phyloP scores from a whole-genome alignment of 1,140 invertebrate species.

The Cydia pomonella region DNA sequence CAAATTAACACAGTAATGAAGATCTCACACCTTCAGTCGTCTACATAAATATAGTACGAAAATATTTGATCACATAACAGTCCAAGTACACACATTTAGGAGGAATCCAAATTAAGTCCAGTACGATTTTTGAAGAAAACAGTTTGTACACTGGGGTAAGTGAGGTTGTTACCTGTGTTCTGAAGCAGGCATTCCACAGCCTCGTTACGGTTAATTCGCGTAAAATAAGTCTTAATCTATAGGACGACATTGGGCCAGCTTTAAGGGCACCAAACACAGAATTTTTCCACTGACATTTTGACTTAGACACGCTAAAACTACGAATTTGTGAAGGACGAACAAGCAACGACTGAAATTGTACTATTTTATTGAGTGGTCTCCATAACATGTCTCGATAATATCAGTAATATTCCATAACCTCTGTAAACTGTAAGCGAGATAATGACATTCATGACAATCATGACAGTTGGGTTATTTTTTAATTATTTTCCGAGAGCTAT shows the following conservation, averaged over 20 bases:
- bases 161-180: slow-evolving; percentile 41
- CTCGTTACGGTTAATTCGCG: slow-evolving; percentile 55
- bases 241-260: slow-evolving; percentile 33
- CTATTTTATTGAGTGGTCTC: slow-evolving; percentile 53
- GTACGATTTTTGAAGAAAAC: not conserved
- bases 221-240: slow-evolving; percentile 45
- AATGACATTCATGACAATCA: slow-evolving; percentile 24
- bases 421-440: slow-evolving; percentile 32
- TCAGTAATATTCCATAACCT: slow-evolving; percentile 52
- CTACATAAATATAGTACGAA: not conserved
- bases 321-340: slow-evolving; percentile 40
- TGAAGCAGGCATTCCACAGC: slow-evolving; percentile 64
- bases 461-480: slow-evolving; percentile 25
- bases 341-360: slow-evolving; percentile 38
- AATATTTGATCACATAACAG: not conserved
- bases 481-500: not conserved
- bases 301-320: slow-evolving; percentile 37
- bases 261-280: slow-evolving; percentile 37
- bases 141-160: not conserved
- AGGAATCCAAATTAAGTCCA: not conserved
- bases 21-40: not conserved
- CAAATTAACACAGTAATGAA: not conserved
- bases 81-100: not conserved
- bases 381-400: slow-evolving; percentile 57
- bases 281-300: slow-evolving; percentile 42